Evolutionary conservation across 2,888 invertebrate species (phyloP).

Genomic region (Heliconius ismenius): DNA sequence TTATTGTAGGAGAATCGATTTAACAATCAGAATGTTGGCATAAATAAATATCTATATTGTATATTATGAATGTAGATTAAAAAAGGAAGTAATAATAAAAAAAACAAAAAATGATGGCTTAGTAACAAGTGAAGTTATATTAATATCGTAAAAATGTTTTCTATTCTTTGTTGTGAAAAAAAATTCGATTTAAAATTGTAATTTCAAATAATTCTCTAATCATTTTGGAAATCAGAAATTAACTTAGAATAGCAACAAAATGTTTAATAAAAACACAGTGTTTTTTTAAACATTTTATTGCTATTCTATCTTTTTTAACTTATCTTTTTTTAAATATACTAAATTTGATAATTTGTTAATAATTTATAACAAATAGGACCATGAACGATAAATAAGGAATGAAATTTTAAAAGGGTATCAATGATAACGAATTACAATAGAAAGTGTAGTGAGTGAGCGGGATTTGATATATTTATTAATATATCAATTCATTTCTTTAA

Average conservation of each 20-base stretch:
- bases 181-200: not conserved
- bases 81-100: constrained; percentile 4
- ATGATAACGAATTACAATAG: constrained; percentile 16
- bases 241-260: not conserved
- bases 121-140: not conserved
- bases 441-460: constrained; percentile 1
- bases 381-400: constrained; percentile 19
- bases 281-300: too few species aligned
- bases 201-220: not conserved
- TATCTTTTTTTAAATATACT: not conserved
- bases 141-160: not conserved
- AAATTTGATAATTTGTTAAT: constrained; percentile 4
- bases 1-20: not conserved
- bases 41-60: not conserved
- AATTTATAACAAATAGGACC: constrained; percentile 19
- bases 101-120: not conserved
- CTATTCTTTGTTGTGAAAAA: not conserved
- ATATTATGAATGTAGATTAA: not conserved
- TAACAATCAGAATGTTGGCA: not conserved
- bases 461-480: constrained; percentile 19
- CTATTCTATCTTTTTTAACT: too few species aligned
- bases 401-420: constrained; percentile 24
- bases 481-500: not conserved
- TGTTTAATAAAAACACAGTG: not conserved
- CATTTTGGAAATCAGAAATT: not conserved